Conservation (phyloP, 2,797 vertebrate genomes). For the Arremon brunneinucha region DNA sequence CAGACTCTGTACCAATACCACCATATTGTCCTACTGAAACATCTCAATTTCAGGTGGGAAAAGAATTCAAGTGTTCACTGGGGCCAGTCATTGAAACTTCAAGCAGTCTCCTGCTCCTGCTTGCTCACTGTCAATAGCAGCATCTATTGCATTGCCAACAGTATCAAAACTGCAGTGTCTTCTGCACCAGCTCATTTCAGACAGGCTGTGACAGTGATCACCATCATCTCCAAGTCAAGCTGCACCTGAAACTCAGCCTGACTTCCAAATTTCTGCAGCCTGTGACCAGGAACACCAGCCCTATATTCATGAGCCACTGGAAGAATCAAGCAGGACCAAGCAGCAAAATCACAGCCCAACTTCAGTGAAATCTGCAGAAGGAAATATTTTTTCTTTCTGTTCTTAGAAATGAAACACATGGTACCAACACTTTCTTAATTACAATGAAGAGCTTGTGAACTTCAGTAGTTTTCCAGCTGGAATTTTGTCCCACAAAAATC, state of each 20-base stretch:
- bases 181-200: background rate
- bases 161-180: background rate
- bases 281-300: background rate
- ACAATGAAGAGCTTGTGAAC: background rate
- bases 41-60: background rate
- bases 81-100: background rate
- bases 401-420: background rate
- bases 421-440: background rate
- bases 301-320: background rate
- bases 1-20: background rate
- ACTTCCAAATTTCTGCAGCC: background rate
- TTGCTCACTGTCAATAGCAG: background rate
- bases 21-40: background rate
- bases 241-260: background rate
- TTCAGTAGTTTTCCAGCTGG: background rate
- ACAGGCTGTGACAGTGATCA: background rate
- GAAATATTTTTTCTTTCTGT: background rate
- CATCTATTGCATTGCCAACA: background rate
- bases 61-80: background rate
- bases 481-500: background rate
- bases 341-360: background rate
- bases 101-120: background rate
- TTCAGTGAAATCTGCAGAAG: background rate
- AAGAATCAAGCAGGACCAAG: background rate
- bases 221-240: background rate